Percentiles rank a stretch among this genome's conserved stretches.
Conservation (phyloP, 2,888 invertebrate species). For the Abscondita cerata region DNA sequence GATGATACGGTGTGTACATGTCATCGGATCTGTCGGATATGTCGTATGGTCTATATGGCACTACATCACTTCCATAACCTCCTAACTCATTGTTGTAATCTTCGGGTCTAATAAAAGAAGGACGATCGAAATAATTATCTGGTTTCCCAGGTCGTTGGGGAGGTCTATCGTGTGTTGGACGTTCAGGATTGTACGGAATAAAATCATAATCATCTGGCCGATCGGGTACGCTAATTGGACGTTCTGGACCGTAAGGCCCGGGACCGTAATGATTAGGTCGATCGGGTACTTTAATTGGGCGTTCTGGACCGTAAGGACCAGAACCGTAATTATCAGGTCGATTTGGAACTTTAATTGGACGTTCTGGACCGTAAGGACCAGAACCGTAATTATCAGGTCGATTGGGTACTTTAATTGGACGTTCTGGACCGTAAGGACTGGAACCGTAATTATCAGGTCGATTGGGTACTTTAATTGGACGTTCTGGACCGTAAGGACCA, state of each 20-base stretch:
- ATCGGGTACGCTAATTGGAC: neutral
- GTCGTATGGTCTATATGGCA: conserved; percentile 2
- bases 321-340: neutral
- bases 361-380: neutral
- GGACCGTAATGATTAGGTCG: neutral
- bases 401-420: conserved; percentile 12
- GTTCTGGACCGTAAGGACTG: neutral
- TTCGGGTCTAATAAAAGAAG: neutral
- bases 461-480: conserved; percentile 3
- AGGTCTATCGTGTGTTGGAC: no score
- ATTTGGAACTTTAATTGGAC: conserved; percentile 12
- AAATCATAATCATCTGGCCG: neutral
- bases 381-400: neutral
- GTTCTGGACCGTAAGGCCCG: neutral
- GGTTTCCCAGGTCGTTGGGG: neutral
- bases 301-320: neutral
- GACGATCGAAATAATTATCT: neutral
- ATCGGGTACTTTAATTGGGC: conserved; percentile 1
- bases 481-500: neutral
- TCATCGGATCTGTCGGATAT: conserved; percentile 25
- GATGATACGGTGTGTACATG: conserved; percentile 11
- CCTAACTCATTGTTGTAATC: no score
- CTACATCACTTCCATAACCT: neutral
- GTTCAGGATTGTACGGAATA: neutral
- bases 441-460: neutral